A percentile compares a stretch with the other conserved stretches of the same genome.
Evolutionary conservation across 2,888 invertebrate genomes (phyloP).

Genomic region (Mythimna loreyi): DNA sequence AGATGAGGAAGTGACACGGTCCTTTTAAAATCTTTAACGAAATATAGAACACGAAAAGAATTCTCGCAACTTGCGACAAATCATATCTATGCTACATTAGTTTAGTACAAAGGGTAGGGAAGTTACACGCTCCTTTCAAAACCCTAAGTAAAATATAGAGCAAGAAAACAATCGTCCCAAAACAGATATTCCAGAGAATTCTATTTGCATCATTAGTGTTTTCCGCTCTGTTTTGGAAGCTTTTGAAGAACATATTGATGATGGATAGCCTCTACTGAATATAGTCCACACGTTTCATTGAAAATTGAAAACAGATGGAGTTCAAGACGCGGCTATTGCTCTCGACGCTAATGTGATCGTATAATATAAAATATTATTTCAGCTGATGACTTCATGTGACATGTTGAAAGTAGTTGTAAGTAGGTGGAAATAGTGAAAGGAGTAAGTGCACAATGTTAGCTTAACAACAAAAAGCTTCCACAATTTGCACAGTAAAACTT

Average conservation of each 20-base stretch:
- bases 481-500: background rate
- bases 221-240: slow-evolving; percentile 33
- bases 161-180: slow-evolving; percentile 8
- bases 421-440: background rate
- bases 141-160: slow-evolving; percentile 17
- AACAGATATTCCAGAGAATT: slow-evolving; percentile 21
- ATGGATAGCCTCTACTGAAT: slow-evolving; percentile 50
- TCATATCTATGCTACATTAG: background rate
- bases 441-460: background rate
- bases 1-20: background rate
- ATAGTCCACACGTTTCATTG: slow-evolving; percentile 51
- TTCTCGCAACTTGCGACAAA: background rate
- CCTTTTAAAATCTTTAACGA: background rate
- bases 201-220: slow-evolving; percentile 22
- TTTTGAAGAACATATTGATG: slow-evolving; percentile 52
- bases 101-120: background rate
- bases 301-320: slow-evolving; percentile 53
- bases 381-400: background rate
- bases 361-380: slow-evolving; percentile 8
- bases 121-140: background rate
- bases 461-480: slow-evolving; percentile 8
- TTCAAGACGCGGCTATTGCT: slow-evolving; percentile 2
- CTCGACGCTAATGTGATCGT: background rate
- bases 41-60: slow-evolving; percentile 27
- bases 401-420: background rate